phyloP scores from a whole-genome alignment of 2,113 vertebrate species.

The Oncorhynchus mykiss region DNA sequence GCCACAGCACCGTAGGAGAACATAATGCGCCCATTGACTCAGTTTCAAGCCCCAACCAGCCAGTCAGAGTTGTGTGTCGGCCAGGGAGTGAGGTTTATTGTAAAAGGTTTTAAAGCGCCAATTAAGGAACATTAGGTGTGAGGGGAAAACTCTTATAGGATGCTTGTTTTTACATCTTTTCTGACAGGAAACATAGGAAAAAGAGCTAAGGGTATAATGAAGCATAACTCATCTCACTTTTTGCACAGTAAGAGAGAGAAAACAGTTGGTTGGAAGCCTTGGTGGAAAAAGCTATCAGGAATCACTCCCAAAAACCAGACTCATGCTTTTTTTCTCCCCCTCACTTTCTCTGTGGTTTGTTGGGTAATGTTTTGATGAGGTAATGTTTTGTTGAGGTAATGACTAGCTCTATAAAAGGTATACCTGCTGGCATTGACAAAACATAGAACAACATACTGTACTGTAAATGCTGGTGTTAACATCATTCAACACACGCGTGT shows the following conservation, averaged over 20 bases:
- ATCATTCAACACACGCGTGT: neutral
- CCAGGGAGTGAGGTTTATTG: slow-evolving; percentile 29
- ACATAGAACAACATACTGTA: neutral
- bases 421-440: too few relatives aligned
- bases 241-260: neutral
- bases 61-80: slow-evolving; percentile 24
- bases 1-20: slow-evolving; percentile 3
- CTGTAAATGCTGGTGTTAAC: neutral
- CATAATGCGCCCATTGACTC: slow-evolving; percentile 28
- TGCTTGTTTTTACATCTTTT: slow-evolving; percentile 29
- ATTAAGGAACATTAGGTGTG: slow-evolving; percentile 22
- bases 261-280: neutral
- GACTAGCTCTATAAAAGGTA: neutral
- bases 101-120: slow-evolving; percentile 46
- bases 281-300: neutral
- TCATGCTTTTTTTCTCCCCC: neutral
- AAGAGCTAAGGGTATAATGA: slow-evolving; percentile 8
- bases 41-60: slow-evolving; percentile 1
- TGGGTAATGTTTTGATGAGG: neutral
- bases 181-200: slow-evolving; percentile 33
- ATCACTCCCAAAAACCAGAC: neutral
- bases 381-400: neutral
- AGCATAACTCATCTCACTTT: slow-evolving; percentile 8
- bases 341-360: too few relatives aligned
- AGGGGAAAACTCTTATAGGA: slow-evolving; percentile 19